Evolutionary conservation across 2,888 invertebrate genomes (phyloP), one percentile per base, ranked within the genome.

Genomic region (Sinopyrophorus schimmeli): DNA sequence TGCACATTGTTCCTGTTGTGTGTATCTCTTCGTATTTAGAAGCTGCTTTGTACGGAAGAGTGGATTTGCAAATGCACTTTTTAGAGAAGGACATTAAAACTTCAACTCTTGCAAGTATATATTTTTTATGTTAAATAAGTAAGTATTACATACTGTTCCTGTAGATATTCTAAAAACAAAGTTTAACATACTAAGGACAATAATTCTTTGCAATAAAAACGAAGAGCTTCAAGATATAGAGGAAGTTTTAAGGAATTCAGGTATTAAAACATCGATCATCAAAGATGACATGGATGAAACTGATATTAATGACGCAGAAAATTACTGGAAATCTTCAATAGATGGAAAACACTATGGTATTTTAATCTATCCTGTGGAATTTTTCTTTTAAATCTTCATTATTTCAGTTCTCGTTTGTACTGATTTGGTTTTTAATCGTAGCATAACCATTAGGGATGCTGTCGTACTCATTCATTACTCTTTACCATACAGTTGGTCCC

Each of bases 11-110:
- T 5, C 82, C 87, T 0, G 74, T 84, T 1, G 71, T 89, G 3
- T 82, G 85, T 43, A 84, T 91, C 42, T 81, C 83, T 0, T 84
- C 87, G 12, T 82, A 82, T 58, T 77, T 87, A 57, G 90, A 91
- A 72, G 87, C 87, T 31, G 81, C 87, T 0, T 72, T 89, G 7
- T 90, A 86, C 70, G 84, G 83, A n/a, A 58, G 79, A 67, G 72
- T 78, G 55, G 48, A 74, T 63, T 72, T 80, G 30, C 70, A 72
- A 7, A 63, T 80, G 15, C 71, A 75, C 47, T 66, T 79, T 46
- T 46, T 72, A 1, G 67, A 69, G 15, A 69, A 73, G 5, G 67
- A 72, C 1, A 69, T 72, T 2, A 84, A 82, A 68, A 43, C 72
- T 1, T 57, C 70, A 1, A 65, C 66, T 16, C 64, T 82, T 23